phyloP scores from a whole-genome alignment of 2,113 vertebrate species.

The Vireo altiloquus region DNA sequence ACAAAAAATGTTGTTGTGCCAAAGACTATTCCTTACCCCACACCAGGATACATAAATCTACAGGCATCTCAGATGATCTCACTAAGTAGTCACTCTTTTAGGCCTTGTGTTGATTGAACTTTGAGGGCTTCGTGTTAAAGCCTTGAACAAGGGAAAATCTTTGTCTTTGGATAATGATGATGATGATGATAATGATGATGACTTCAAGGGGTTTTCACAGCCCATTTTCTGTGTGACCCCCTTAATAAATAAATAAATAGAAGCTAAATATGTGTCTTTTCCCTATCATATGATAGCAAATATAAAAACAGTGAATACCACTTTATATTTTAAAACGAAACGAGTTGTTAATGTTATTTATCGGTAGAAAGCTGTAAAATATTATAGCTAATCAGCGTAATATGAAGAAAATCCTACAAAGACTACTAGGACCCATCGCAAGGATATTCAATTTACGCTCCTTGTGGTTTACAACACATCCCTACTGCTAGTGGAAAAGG shows the following conservation, averaged over 20 bases:
- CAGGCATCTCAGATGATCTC: background rate
- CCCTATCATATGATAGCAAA: background rate
- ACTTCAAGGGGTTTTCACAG: background rate
- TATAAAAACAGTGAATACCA: background rate
- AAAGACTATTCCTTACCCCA: background rate
- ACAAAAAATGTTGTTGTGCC: background rate
- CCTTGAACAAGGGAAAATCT: background rate
- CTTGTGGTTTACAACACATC: background rate
- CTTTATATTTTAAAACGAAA: background rate
- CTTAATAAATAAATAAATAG: background rate
- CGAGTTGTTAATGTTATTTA: background rate
- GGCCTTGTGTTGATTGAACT: background rate
- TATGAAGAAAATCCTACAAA: background rate
- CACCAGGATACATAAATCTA: background rate
- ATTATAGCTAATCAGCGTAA: background rate
- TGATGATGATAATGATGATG: background rate
- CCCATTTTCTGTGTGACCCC: background rate
- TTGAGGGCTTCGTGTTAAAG: background rate
- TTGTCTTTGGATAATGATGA: background rate
- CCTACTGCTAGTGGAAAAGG: background rate
- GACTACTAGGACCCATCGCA: background rate
- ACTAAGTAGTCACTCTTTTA: background rate
- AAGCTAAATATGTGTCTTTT: background rate
- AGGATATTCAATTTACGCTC: background rate
- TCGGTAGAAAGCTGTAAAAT: background rate